phyloP scores from a whole-genome alignment of 2,113 vertebrate genomes.

The Ranitomeya imitator region DNA sequence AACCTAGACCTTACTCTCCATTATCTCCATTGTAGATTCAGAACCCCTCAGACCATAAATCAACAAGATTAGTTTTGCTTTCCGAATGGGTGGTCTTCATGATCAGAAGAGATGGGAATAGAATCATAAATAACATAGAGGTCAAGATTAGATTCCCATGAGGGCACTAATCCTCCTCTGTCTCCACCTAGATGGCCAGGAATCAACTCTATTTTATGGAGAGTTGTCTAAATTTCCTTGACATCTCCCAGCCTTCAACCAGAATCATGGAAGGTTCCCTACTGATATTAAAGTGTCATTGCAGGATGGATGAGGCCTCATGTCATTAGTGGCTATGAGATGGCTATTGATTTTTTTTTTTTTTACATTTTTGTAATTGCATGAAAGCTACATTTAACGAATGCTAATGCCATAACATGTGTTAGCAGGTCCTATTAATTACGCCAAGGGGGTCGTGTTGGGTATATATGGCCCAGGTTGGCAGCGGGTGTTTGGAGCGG shows the following conservation, averaged over 20 bases:
- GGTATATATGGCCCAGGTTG: no score
- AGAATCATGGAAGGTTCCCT: background rate
- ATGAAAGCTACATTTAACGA: background rate
- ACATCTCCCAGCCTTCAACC: background rate
- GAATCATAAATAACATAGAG: background rate
- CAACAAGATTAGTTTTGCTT: background rate
- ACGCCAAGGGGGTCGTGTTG: background rate
- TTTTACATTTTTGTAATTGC: background rate
- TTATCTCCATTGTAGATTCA: background rate
- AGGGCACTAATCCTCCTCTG: background rate
- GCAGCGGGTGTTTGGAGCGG: no score
- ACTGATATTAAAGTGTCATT: background rate
- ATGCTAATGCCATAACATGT: background rate
- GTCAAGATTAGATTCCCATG: background rate
- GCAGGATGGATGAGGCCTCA: background rate
- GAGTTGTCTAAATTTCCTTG: background rate
- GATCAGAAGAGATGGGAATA: background rate
- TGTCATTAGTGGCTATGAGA: background rate
- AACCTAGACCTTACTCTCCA: background rate
- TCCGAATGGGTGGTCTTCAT: background rate
- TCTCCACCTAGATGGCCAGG: background rate
- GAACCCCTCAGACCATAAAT: background rate
- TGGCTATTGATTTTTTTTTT: constrained; percentile 8
- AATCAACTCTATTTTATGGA: background rate
- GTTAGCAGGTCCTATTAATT: background rate